Conservation (phyloP, 2,797 vertebrate genomes). For the Echeneis naucrates region DNA sequence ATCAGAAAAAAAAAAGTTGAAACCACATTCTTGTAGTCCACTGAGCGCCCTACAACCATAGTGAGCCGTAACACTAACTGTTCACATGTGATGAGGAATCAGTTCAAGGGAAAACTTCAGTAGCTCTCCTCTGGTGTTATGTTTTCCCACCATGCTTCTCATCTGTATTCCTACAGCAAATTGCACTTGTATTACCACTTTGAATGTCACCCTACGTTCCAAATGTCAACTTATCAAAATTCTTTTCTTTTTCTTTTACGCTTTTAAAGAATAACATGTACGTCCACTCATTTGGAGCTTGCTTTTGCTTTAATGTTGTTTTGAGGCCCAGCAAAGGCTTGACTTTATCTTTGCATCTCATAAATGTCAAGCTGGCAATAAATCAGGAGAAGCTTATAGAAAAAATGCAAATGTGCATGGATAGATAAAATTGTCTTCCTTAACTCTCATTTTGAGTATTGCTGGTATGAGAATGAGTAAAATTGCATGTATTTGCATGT, state of each 20-base stretch:
- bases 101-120: constrained; percentile 38
- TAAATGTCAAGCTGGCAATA: constrained; percentile 43
- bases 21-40: too few species aligned
- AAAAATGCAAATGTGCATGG: constrained; percentile 8
- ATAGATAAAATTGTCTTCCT: background rate
- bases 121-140: constrained; percentile 19
- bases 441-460: background rate
- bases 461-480: background rate
- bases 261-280: constrained; percentile 43
- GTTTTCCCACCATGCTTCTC: constrained; percentile 38
- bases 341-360: constrained; percentile 63
- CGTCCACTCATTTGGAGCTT: constrained; percentile 34
- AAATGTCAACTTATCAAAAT: constrained; percentile 78
- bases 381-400: constrained; percentile 34
- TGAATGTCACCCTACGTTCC: constrained; percentile 74
- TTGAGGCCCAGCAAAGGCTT: constrained; percentile 37
- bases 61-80: background rate
- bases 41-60: background rate
- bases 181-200: constrained; percentile 56
- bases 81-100: background rate
- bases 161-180: constrained; percentile 68
- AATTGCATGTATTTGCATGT: background rate
- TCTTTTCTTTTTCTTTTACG: constrained; percentile 68
- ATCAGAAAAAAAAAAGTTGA: background rate
- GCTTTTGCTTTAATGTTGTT: constrained; percentile 40